Evolutionary conservation across 2,888 invertebrate genomes (phyloP), one percentile per base, ranked within the genome.

Genomic region (Carpatolechia fugitivella): DNA sequence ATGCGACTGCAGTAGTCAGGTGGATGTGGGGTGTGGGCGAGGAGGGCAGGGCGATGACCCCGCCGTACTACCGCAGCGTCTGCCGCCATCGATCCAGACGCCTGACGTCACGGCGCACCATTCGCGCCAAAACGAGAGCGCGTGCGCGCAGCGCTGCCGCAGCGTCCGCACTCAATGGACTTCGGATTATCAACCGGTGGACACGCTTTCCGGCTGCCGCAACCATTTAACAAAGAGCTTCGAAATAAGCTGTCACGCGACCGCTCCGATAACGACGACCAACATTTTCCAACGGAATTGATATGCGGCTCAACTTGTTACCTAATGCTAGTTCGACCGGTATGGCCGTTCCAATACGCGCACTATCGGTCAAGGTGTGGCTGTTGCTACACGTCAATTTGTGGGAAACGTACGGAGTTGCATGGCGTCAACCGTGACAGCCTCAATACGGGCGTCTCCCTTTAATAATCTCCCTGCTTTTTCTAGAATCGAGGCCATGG

Each of bases 31-130:
- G 74, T 70, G 67, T 70, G 62, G 61, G 72, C 69, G 74, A 60
- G 70, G 68, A n/a, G 80, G 77, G 80, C 73, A 82, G 90, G 85
- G 63, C 85, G 80, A 83, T 83, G 87, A 88, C 89, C 89, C 85
- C 89, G 79, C 61, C 85, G 88, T 88, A 89, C 89, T 90, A 90
- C 90, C 85, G 90, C 90, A 89, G 89, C 89, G 89, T 89, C 90
- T 89, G 85, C 85, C 85, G 84, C 82, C 89, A 91, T 91, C 91
- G 91, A 91, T 90, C 90, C 88, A 82, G 88, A 83, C 87, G 87
- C 80, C 82, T 90, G 89, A 86, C 90, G 90, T 89, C 90, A 88
- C 82, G 78, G 80, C 81, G 80, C 85, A 85, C 78, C 78, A 83
- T 90, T 91, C 90, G 90, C 90, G 91, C 90, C 90, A 90, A 90